phyloP scores from a whole-genome alignment of 2,113 vertebrate species.

The Engystomops pustulosus region DNA sequence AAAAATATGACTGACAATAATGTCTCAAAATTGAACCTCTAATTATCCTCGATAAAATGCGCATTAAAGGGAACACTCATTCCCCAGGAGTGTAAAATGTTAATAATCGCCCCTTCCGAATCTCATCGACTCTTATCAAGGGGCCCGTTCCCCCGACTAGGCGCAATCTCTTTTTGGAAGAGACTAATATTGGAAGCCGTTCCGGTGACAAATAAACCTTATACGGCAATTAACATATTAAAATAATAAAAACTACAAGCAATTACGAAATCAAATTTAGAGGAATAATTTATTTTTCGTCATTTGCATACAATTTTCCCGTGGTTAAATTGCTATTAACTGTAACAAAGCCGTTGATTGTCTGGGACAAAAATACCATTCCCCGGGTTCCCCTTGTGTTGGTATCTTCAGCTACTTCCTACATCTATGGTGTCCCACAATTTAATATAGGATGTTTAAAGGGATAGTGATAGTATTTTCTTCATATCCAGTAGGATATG shows the following conservation, averaged over 20 bases:
- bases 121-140: constrained; percentile 24
- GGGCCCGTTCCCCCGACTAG: constrained; percentile 10
- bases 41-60: constrained; percentile 39
- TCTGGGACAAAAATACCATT: background rate
- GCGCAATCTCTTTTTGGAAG: constrained; percentile 22
- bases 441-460: background rate
- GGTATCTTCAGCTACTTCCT: background rate
- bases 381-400: background rate
- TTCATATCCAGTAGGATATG: no score
- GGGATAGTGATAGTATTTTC: background rate
- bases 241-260: constrained; percentile 23
- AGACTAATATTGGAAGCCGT: constrained; percentile 13
- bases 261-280: constrained; percentile 3
- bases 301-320: background rate
- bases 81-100: constrained; percentile 25
- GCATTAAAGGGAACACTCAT: constrained; percentile 33
- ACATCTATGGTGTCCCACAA: background rate
- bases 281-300: background rate
- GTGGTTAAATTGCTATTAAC: background rate
- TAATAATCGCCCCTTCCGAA: constrained; percentile 24
- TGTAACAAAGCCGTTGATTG: background rate
- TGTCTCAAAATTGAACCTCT: constrained; percentile 19
- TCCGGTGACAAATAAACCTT: constrained; percentile 1
- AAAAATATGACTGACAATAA: constrained; percentile 21
- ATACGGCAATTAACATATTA: constrained; percentile 8